Evolutionary conservation across 1,140 invertebrate genomes (phyloP).

Genomic region (Aphaenogaster rudis): DNA sequence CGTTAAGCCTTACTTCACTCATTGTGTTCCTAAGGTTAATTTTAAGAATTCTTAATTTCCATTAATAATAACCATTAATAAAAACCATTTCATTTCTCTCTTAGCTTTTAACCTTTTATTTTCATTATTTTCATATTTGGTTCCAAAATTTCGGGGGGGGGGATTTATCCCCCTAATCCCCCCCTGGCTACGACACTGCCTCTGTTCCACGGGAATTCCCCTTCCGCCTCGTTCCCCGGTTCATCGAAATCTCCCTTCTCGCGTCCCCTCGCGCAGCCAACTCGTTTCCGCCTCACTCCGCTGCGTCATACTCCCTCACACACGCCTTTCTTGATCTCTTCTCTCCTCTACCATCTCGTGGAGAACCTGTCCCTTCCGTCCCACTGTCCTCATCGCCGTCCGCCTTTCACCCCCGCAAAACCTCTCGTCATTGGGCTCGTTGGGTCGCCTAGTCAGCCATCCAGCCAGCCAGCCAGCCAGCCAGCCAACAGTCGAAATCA

Average conservation of each 20-base stretch:
- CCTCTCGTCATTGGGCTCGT: slow-evolving; percentile 14
- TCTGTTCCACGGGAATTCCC: neutral
- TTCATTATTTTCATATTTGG: no score
- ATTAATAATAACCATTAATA: no score
- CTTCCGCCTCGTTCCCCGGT: neutral
- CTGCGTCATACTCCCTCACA: no score
- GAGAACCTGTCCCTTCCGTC: neutral
- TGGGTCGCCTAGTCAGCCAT: slow-evolving; percentile 63
- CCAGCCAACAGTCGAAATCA: slow-evolving; percentile 76
- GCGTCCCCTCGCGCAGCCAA: no score
- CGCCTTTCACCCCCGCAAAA: neutral
- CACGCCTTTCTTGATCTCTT: slow-evolving; percentile 19
- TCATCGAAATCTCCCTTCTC: neutral
- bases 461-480: slow-evolving; percentile 65
- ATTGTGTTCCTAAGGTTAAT: no score
- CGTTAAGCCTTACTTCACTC: no score
- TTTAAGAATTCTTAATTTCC: no score
- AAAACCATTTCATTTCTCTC: no score
- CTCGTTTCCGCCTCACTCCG: slow-evolving; percentile 31
- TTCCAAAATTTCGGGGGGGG: no score
- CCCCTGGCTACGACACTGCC: no score
- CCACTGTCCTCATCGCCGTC: neutral
- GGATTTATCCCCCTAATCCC: no score
- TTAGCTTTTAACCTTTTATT: no score
- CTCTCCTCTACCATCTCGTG: slow-evolving; percentile 13